Percentiles rank a stretch among this genome's conserved stretches.
These are phyloP conservation scores for Drosophila nr. perissopoda DNA, from an alignment of 2,888 invertebrate species.

Conservation along the genomic window DNA sequence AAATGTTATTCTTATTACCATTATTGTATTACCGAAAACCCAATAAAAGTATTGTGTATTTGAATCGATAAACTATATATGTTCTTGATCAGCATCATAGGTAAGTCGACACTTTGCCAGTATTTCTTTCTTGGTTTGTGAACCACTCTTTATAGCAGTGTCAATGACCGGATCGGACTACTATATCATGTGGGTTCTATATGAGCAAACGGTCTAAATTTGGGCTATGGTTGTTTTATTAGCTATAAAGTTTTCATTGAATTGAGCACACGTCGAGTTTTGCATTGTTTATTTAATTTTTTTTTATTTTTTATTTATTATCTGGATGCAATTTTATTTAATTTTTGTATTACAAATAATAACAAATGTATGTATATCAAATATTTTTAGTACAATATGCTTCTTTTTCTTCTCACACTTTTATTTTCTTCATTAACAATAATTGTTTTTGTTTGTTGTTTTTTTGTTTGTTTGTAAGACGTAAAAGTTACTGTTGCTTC, in stretches of 20 bases:
- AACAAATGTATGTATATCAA: conserved; percentile 78
- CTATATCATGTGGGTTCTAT: background rate
- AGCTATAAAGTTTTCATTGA: background rate
- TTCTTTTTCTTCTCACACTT: conserved; percentile 55
- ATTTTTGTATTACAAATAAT: conserved; percentile 77
- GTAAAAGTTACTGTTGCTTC: conserved; percentile 66
- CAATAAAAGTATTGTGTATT: background rate
- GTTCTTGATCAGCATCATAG: background rate
- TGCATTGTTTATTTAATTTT: conserved; percentile 49
- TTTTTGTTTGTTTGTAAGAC: conserved; percentile 56
- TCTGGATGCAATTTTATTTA: conserved; percentile 79
- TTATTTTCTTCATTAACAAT: conserved; percentile 70
- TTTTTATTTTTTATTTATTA: conserved; percentile 71
- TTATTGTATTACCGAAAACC: background rate
- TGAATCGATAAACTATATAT: background rate
- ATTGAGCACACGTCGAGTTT: conserved; percentile 15
- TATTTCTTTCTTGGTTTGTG: background rate
- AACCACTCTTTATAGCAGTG: background rate
- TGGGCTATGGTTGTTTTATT: background rate
- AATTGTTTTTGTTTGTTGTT: conserved; percentile 60
- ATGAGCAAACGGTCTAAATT: background rate
- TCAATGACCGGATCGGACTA: background rate
- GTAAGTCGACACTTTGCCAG: background rate
- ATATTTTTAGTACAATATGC: conserved; percentile 78
- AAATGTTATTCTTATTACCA: conserved; percentile 21